Base-by-base conservation (phyloP, 2,113 vertebrate species). In the Bufo bufo region DNA sequence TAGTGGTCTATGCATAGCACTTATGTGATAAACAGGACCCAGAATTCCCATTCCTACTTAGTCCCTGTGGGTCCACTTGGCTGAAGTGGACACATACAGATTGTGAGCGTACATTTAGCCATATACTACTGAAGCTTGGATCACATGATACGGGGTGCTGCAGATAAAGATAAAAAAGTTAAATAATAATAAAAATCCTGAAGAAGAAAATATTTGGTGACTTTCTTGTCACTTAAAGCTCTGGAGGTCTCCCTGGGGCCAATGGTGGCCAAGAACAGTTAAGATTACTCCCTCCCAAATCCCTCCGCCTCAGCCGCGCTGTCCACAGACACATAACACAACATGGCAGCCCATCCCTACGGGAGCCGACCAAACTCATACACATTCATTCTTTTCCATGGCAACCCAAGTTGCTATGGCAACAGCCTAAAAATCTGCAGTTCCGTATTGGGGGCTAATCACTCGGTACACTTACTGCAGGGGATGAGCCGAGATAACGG, bases 151-250 rank as follows among this genome's bases (percentile, higher is more conserved):
- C 33, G 33, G 33, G 33, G 33, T 33, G 33, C 33, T 33, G 20
- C 2, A 33, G 1, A 72, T 33, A 12, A 47, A 13, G 8, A 10
- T 49, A 49, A 74, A 74, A 49, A 93, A 50, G 77, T 61, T 17
- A 58, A 58, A 58, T 58, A 19, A 3, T 61, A 74, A 8, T 95
- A 91, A 92, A 92, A 91, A 90, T 88, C 89, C 87, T 87, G 90
- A 20, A 89, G 12, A 91, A 63, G 11, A 17, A 43, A 20, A 61
- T 43, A 7, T 59, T 3, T 0, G 1, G 12, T 17, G 20, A 7
- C 17, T 50, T 75, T 52, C 52, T 47, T 19, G 56, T 81, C 16
- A 81, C 12, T 43, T 14, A 14, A 14, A 11, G 59, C 61, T 82
- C 4, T 47, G 43, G 17, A 23, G 47, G 63, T 50, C 49, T 54